Evolutionary conservation across 2,888 invertebrate species (phyloP).

Genomic region (Cerceris rybyensis): DNA sequence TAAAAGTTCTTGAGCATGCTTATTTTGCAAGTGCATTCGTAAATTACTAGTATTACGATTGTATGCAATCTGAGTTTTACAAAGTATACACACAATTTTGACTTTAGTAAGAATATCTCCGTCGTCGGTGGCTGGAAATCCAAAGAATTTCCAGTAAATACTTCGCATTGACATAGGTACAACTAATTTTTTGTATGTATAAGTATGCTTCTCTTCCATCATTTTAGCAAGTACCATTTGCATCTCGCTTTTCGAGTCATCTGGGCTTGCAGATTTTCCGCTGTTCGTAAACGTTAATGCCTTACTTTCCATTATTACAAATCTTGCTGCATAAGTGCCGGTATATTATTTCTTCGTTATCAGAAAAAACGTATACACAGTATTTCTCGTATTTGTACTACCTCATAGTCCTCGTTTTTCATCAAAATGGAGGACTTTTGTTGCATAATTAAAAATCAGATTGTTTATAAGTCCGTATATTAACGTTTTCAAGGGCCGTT

Average conservation of each 20-base stretch:
- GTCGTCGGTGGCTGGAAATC: conserved; percentile 83
- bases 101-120: conserved; percentile 81
- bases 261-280: conserved; percentile 35
- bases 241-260: conserved; percentile 63
- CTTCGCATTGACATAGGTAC: conserved; percentile 83
- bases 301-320: conserved; percentile 58
- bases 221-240: conserved; percentile 77
- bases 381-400: conserved; percentile 31
- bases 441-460: conserved; percentile 62
- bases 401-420: conserved; percentile 46
- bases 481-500: conserved; percentile 1
- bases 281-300: conserved; percentile 45
- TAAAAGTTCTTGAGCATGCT: conserved; percentile 79
- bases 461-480: conserved; percentile 14
- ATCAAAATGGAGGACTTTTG: conserved; percentile 65
- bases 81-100: conserved; percentile 82
- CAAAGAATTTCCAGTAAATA: conserved; percentile 83
- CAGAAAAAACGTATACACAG: conserved; percentile 25
- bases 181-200: conserved; percentile 82
- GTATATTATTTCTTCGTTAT: conserved; percentile 27
- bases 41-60: conserved; percentile 83
- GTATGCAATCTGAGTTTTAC: conserved; percentile 83
- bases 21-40: conserved; percentile 83
- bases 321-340: conserved; percentile 47
- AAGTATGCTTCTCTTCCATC: conserved; percentile 79